These are phyloP conservation scores for Pogoniulus pusillus DNA, from an alignment of 2,797 vertebrate genomes.

Conservation along the genomic window DNA sequence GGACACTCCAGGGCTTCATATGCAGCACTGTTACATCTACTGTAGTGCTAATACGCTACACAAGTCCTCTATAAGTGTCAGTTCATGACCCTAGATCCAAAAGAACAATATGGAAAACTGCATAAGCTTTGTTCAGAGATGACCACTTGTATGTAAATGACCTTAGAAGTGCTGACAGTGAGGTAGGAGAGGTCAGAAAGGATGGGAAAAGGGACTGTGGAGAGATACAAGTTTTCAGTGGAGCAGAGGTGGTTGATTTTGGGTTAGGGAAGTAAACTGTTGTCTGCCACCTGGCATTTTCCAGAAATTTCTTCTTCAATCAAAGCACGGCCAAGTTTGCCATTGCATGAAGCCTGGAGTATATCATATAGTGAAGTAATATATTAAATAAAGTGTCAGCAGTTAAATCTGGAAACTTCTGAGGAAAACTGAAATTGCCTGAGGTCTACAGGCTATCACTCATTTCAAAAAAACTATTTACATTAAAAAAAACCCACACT, in stretches of 20 bases:
- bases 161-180: neutral
- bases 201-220: neutral
- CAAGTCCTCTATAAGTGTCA: fast-evolving
- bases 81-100: neutral
- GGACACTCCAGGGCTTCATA: neutral
- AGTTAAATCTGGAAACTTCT: neutral
- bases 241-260: neutral
- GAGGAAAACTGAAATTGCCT: neutral
- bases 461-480: neutral
- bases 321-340: neutral
- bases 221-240: neutral
- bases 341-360: neutral
- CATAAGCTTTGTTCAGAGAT: neutral
- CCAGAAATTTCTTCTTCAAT: neutral
- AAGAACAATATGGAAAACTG: neutral
- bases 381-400: neutral
- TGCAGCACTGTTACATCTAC: neutral
- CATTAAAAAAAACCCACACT: neutral
- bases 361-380: neutral
- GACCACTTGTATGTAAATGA: neutral
- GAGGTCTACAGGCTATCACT: neutral
- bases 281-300: neutral
- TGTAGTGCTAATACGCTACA: neutral
- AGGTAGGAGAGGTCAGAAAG: neutral
- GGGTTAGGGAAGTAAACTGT: neutral